Evolutionary conservation across 2,797 vertebrate species (phyloP).

Genomic region (Enteromius mattozi): DNA sequence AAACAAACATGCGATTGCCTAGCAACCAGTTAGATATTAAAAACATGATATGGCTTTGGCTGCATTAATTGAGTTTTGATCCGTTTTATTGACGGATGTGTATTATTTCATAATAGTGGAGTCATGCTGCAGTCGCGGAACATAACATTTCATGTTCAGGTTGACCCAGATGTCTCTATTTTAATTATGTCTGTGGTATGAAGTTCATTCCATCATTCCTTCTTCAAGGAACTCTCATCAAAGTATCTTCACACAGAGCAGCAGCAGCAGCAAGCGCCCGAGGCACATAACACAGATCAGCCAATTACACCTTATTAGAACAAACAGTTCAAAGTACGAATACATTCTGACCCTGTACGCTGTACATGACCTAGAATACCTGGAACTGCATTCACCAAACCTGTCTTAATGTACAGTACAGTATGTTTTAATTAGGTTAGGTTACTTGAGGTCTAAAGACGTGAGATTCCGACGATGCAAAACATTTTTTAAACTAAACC

Average conservation of each 20-base stretch:
- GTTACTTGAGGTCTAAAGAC: background rate
- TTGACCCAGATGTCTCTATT: background rate
- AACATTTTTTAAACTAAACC: no score
- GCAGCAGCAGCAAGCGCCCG: background rate
- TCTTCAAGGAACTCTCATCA: background rate
- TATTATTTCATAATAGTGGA: constrained; percentile 27
- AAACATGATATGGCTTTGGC: constrained; percentile 29
- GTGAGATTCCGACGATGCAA: no score
- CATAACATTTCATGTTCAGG: background rate
- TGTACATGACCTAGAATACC: background rate
- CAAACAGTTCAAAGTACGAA: constrained; percentile 30
- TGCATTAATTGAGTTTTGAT: constrained; percentile 43
- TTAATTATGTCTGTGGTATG: background rate
- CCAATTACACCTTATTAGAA: constrained; percentile 35
- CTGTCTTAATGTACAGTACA: background rate
- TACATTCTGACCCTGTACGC: constrained; percentile 18
- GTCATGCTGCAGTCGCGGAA: background rate
- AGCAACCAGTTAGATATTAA: constrained; percentile 57
- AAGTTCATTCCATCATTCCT: background rate
- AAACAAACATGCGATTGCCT: constrained; percentile 54
- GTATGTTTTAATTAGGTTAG: background rate
- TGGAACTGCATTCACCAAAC: constrained; percentile 4
- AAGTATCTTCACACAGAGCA: constrained; percentile 4
- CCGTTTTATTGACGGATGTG: constrained; percentile 21
- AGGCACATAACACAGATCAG: constrained; percentile 15